These are phyloP conservation scores for Tupiocoris notatus DNA, from an alignment of 2,888 invertebrate species.

Conservation along the genomic window DNA sequence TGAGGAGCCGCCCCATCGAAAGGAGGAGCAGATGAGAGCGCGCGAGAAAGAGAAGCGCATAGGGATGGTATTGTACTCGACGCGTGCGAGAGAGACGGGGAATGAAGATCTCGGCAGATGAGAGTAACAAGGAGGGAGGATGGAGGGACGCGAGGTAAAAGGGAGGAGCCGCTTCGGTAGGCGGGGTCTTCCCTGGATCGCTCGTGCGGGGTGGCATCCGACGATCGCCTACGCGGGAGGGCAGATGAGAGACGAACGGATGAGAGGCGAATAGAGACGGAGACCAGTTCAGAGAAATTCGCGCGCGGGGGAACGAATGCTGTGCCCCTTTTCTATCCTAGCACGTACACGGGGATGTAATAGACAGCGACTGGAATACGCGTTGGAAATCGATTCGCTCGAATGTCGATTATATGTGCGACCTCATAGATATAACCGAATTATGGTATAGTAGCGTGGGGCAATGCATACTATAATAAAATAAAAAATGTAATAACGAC, in stretches of 20 bases:
- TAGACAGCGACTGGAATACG: too few relatives aligned
- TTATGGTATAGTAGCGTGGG: too few relatives aligned
- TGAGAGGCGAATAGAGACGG: not conserved
- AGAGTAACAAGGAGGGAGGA: not conserved
- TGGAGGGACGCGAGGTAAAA: constrained; percentile 27
- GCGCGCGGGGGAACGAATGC: not conserved
- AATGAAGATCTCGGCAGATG: not conserved
- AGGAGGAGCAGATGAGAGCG: constrained; percentile 1
- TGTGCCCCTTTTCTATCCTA: not conserved
- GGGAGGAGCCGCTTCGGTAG: constrained; percentile 35
- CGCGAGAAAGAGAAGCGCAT: not conserved
- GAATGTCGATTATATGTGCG: too few relatives aligned
- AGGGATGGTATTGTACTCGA: too few relatives aligned
- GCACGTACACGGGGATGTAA: not conserved
- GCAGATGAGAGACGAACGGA: not conserved
- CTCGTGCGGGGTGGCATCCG: not conserved
- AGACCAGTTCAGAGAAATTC: too few relatives aligned
- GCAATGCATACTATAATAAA: too few relatives aligned
- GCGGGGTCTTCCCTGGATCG: constrained; percentile 24
- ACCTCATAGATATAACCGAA: too few relatives aligned
- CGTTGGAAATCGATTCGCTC: too few relatives aligned
- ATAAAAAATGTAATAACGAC: too few relatives aligned
- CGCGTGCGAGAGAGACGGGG: not conserved
- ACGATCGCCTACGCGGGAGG: not conserved
- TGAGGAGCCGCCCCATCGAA: not conserved